Conservation (phyloP, 2,888 invertebrate species). For the Hirtodrosophila cameraria region DNA sequence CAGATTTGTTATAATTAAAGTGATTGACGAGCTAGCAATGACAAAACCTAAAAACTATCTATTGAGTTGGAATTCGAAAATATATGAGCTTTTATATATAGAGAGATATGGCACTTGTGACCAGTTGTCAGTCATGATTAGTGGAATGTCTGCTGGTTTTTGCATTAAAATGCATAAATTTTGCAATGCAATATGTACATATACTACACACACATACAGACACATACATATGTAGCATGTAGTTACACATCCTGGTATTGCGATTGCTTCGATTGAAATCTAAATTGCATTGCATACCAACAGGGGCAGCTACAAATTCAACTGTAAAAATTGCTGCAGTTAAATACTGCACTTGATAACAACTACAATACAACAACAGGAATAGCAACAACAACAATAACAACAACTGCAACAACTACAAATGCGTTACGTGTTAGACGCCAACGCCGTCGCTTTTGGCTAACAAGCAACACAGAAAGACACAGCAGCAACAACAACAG, state of each 20-base stretch:
- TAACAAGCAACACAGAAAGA: constrained; percentile 62
- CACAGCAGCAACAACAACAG: constrained; percentile 22
- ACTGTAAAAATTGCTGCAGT: constrained; percentile 74
- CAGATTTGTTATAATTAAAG: constrained; percentile 72
- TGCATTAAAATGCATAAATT: constrained; percentile 57
- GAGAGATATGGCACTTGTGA: constrained; percentile 1
- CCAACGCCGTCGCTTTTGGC: constrained; percentile 48
- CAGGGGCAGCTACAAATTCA: constrained; percentile 62
- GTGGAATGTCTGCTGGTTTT: constrained; percentile 5
- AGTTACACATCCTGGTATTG: constrained; percentile 32
- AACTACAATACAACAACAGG: constrained; percentile 41
- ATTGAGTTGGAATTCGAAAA: constrained; percentile 8
- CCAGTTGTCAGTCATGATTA: constrained; percentile 39
- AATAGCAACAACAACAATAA: constrained; percentile 19
- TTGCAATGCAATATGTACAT: constrained; percentile 27
- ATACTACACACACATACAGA: constrained; percentile 1
- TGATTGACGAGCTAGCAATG: constrained; percentile 67
- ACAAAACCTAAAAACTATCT: constrained; percentile 38
- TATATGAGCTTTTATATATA: background rate
- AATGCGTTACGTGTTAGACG: constrained; percentile 66
- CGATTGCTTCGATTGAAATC: constrained; percentile 66
- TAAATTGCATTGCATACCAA: constrained; percentile 68
- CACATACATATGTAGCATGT: constrained; percentile 5
- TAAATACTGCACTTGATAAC: constrained; percentile 72
- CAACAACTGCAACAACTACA: constrained; percentile 41